phyloP scores from a whole-genome alignment of 2,888 invertebrate genomes.

The Tenthredo livida region DNA sequence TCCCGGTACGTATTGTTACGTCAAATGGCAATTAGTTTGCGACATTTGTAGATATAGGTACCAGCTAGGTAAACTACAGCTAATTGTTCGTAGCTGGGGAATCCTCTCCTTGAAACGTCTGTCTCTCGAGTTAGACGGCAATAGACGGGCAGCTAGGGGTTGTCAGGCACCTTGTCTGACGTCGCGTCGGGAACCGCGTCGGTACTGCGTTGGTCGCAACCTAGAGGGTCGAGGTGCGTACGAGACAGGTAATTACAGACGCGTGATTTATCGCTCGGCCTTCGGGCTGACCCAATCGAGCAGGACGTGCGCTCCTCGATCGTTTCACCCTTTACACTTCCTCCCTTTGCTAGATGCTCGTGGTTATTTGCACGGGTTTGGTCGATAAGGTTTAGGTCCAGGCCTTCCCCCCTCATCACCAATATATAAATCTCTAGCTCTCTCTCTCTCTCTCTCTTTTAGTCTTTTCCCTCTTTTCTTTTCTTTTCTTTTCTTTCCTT shows the following conservation, averaged over 20 bases:
- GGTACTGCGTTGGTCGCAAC: conserved; percentile 27
- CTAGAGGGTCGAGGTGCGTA: conserved; percentile 44
- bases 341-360: conserved; percentile 10
- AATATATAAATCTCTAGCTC: conserved; percentile 21
- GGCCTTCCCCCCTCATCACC: background rate
- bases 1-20: background rate
- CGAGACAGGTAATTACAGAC: conserved; percentile 53
- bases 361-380: conserved; percentile 38
- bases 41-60: background rate
- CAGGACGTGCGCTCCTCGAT: conserved; percentile 46
- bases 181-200: conserved; percentile 22
- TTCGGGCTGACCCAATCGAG: conserved; percentile 47
- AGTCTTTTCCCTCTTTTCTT: too few relatives aligned
- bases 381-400: conserved; percentile 44
- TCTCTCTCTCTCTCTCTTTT: background rate
- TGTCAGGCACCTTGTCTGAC: conserved; percentile 17
- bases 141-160: background rate
- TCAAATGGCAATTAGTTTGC: background rate
- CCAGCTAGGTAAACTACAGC: background rate
- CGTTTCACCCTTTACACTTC: conserved; percentile 42
- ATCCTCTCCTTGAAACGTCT: conserved; percentile 15
- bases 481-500: background rate
- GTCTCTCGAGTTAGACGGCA: background rate
- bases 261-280: conserved; percentile 50
- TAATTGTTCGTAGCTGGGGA: background rate